Evolutionary conservation across 1,140 invertebrate species (phyloP), one percentile per base, ranked within the genome.

Genomic region (Bacillus rossius): DNA sequence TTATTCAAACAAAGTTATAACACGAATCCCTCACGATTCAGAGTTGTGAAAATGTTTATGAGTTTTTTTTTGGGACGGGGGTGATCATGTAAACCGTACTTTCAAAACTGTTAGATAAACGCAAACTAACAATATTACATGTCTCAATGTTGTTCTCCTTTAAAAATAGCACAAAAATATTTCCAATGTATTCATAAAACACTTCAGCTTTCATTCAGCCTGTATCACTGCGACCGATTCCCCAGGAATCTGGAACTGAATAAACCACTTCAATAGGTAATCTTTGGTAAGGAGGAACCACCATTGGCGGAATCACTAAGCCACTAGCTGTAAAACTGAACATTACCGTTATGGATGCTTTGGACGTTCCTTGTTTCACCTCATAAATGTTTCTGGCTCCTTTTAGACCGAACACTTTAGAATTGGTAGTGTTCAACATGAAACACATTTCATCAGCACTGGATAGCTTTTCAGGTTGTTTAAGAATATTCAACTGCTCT

Each of bases 361-460:
- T 73, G n/a, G 67, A 58, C 23, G 51, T 61, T 4, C 59, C 67
- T 34, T 61, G 42, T 14, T 66, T 65, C 23, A 73, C 52, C 51
- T 65, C 63, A 55, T 73, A 72, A 14, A 69, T 65, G 25, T 72
- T 65, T 65, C 64, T 70, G 16, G 63, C 59, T 14, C 68, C 70
- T 67, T 68, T 71, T 51, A 52, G 37, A 10, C 55, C 63, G 14
- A 73, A 56, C 19, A 73, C 67, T 34, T 34, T 34, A 63, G 29
- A 34, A 34, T 34, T 34, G 4, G 29, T 34, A 10, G 29, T 4
- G 10, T 34, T 34, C 29, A 34, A 34, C 29, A 34, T 34, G 29
- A 34, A 34, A 34, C 29, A 34, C 10, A 10, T 34, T 34, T 34
- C 29, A 10, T 34, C 29, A 7, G 29, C 29, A 34, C 10, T 34